Percentiles rank a stretch among this genome's conserved stretches.
Evolutionary conservation across 2,888 invertebrate genomes (phyloP).

Genomic region (Sphinx pinastri): DNA sequence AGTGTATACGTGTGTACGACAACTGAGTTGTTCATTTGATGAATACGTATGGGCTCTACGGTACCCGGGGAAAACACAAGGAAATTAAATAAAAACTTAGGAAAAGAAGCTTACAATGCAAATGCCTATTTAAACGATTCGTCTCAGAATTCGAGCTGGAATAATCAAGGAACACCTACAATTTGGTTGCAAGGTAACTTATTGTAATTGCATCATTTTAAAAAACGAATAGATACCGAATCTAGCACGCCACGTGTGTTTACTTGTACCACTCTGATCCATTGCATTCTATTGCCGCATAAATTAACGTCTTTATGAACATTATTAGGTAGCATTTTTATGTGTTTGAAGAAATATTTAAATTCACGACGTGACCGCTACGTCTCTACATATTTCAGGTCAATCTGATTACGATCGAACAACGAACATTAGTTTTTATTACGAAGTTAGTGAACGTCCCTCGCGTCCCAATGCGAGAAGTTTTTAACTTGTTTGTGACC

Average conservation of each 20-base stretch:
- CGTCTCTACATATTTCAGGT: constrained; percentile 28
- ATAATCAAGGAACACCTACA: constrained; percentile 30
- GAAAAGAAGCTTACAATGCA: not conserved
- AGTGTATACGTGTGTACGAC: constrained; percentile 8
- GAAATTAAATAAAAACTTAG: constrained; percentile 15
- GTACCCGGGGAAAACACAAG: constrained; percentile 12
- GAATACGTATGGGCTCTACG: not conserved
- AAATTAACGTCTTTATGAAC: constrained; percentile 24
- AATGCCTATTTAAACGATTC: constrained; percentile 8
- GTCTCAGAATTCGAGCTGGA: not conserved
- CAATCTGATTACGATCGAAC: constrained; percentile 30
- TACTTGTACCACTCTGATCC: constrained; percentile 19
- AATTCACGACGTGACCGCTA: constrained; percentile 28
- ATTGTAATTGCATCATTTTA: constrained; percentile 37
- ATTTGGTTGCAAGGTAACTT: not conserved
- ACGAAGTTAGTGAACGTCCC: constrained; percentile 29
- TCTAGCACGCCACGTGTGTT: constrained; percentile 20
- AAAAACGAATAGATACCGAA: constrained; percentile 23
- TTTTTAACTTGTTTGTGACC: constrained; percentile 34
- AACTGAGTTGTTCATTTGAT: constrained; percentile 12
- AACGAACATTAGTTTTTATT: constrained; percentile 29
- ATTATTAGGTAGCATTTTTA: constrained; percentile 23
- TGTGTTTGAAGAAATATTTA: constrained; percentile 24
- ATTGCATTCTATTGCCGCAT: constrained; percentile 22
- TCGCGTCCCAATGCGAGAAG: constrained; percentile 19